Conservation (phyloP, 2,113 vertebrate genomes). For the Paraplagusia blochii region DNA sequence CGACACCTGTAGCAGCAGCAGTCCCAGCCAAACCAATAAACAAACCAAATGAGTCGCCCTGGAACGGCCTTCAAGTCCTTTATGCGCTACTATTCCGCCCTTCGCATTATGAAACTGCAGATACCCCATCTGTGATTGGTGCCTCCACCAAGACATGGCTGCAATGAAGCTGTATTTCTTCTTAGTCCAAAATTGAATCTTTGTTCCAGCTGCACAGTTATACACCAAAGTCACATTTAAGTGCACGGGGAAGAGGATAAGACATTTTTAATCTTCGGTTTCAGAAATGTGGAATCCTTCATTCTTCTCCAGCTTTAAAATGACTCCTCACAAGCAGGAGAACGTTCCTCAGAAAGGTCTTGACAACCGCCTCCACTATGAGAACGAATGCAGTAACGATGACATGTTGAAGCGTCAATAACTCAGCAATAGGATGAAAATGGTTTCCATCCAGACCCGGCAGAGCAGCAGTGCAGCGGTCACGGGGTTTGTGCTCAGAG, state of each 20-base stretch:
- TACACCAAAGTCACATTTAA: slow-evolving; percentile 24
- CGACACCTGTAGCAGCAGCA: slow-evolving; percentile 74
- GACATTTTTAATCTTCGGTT: slow-evolving; percentile 32
- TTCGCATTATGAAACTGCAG: slow-evolving; percentile 27
- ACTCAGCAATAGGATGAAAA: slow-evolving; percentile 18
- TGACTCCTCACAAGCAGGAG: slow-evolving; percentile 34
- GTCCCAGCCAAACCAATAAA: slow-evolving; percentile 69
- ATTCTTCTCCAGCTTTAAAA: slow-evolving; percentile 21
- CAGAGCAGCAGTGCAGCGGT: slow-evolving; percentile 4
- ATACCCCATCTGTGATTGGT: slow-evolving; percentile 30
- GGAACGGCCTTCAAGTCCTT: slow-evolving; percentile 59
- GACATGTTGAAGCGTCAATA: slow-evolving; percentile 16
- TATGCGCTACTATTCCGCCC: slow-evolving; percentile 21
- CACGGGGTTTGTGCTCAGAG: not conserved
- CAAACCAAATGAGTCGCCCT: slow-evolving; percentile 57
- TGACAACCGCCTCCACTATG: slow-evolving; percentile 2
- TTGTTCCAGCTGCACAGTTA: slow-evolving; percentile 31
- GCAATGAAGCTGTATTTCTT: slow-evolving; percentile 18
- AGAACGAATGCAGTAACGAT: slow-evolving; percentile 11
- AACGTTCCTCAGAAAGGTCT: slow-evolving; percentile 33
- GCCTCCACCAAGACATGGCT: slow-evolving; percentile 53
- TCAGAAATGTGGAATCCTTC: slow-evolving; percentile 37
- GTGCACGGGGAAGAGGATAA: not conserved
- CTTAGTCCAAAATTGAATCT: not conserved
- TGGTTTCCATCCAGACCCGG: slow-evolving; percentile 19